Evolutionary conservation across 1,140 invertebrate genomes (phyloP).

Genomic region (Lordiphosa stackelbergi): DNA sequence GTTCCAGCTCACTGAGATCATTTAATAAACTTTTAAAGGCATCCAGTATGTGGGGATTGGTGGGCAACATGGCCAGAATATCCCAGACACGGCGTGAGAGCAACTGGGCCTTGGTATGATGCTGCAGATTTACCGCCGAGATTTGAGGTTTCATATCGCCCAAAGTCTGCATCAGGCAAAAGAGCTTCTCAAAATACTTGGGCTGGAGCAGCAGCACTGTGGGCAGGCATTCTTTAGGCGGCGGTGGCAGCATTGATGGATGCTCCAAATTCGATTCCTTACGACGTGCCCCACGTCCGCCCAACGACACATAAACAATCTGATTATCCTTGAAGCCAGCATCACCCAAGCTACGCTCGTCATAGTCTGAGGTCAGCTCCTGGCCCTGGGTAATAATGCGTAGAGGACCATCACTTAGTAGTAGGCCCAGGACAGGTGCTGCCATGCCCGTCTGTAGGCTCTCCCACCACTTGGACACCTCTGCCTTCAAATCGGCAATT

Average conservation of each 20-base stretch:
- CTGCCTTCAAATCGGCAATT: constrained; percentile 92
- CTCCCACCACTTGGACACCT: constrained; percentile 91
- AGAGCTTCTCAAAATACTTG: constrained; percentile 93
- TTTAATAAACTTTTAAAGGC: constrained; percentile 87
- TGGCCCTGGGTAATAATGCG: constrained; percentile 95
- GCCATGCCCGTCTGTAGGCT: constrained; percentile 66
- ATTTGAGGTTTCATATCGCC: constrained; percentile 88
- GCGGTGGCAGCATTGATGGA: constrained; percentile 87
- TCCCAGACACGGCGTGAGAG: constrained; percentile 95
- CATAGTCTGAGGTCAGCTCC: constrained; percentile 94
- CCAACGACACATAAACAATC: constrained; percentile 93
- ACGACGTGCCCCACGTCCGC: constrained; percentile 85
- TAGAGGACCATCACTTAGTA: constrained; percentile 88
- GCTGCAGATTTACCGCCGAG: constrained; percentile 82
- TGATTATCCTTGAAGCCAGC: constrained; percentile 94
- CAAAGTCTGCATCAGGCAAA: constrained; percentile 92
- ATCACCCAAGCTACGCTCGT: constrained; percentile 92
- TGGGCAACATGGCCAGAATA: constrained; percentile 92
- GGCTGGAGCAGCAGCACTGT: constrained; percentile 90
- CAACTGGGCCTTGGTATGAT: constrained; percentile 93
- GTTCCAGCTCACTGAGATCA: constrained; percentile 63
- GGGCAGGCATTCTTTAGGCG: constrained; percentile 88
- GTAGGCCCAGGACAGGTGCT: constrained; percentile 79
- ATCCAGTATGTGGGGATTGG: constrained; percentile 89
- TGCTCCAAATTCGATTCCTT: constrained; percentile 84